A percentile compares a stretch with the other conserved stretches of the same genome.
Conservation (phyloP, 2,888 invertebrate species). For the Rhodophaea formosa region DNA sequence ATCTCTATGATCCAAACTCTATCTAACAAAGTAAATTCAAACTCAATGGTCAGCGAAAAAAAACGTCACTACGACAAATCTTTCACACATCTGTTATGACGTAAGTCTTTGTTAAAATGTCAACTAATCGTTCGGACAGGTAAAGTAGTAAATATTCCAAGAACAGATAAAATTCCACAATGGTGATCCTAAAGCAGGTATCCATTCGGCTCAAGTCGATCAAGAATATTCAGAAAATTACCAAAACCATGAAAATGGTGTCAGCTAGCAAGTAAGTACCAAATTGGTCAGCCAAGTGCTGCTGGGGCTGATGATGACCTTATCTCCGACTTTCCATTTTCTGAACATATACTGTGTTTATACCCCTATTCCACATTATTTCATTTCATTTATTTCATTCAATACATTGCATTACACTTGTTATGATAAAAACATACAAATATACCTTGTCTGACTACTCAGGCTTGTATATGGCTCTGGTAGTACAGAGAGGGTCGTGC, state of each 20-base stretch:
- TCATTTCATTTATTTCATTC: no score
- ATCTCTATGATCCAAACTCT: no score
- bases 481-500: no score
- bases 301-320: no score
- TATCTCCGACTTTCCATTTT: no score
- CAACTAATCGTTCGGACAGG: not conserved
- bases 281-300: not conserved
- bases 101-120: not conserved
- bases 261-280: slow-evolving; percentile 79
- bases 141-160: not conserved
- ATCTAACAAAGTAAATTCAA: not conserved
- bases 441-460: no score
- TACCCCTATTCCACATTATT: no score
- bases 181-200: slow-evolving; percentile 88
- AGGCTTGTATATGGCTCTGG: no score
- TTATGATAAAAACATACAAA: no score
- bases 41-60: not conserved
- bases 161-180: slow-evolving; percentile 41
- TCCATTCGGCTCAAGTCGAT: slow-evolving; percentile 88
- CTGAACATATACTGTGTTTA: no score
- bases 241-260: slow-evolving; percentile 94
- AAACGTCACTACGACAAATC: not conserved
- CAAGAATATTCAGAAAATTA: slow-evolving; percentile 91
- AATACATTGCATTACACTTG: no score
- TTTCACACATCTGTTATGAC: not conserved